phyloP scores from a whole-genome alignment of 2,797 vertebrate genomes.

The Hydrolagus colliei region DNA sequence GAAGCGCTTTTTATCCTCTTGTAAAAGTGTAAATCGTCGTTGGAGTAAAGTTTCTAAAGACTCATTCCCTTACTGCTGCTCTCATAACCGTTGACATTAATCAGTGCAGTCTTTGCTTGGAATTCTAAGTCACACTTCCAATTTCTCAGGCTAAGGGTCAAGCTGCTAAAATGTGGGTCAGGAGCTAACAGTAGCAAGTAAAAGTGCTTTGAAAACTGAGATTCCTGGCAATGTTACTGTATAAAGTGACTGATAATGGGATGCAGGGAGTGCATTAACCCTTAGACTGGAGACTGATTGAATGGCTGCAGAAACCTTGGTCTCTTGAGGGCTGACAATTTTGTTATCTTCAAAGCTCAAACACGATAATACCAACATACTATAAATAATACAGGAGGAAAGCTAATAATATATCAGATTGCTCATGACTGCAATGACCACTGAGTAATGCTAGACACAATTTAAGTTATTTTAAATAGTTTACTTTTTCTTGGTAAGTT shows the following conservation, averaged over 20 bases:
- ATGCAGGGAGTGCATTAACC: not conserved
- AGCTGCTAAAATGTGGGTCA: not conserved
- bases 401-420: too few species aligned
- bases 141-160: not conserved
- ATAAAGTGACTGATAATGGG: not conserved
- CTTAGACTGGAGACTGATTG: not conserved
- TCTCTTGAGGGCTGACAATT: too few species aligned
- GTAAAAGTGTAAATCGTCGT: not conserved
- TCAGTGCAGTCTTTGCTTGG: not conserved
- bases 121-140: not conserved
- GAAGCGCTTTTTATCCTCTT: not conserved
- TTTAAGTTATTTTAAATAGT: too few species aligned
- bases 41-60: not conserved
- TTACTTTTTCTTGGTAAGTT: too few species aligned
- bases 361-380: too few species aligned
- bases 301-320: too few species aligned
- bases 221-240: not conserved
- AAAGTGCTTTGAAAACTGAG: not conserved
- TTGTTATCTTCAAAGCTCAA: too few species aligned
- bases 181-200: not conserved
- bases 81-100: not conserved
- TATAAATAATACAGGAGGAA: too few species aligned
- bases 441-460: too few species aligned
- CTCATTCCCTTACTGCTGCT: not conserved
- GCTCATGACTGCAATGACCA: too few species aligned